Evolutionary conservation across 2,888 invertebrate genomes (phyloP), one percentile per base, ranked within the genome.

Genomic region (Hemicrepidius hirtus): DNA sequence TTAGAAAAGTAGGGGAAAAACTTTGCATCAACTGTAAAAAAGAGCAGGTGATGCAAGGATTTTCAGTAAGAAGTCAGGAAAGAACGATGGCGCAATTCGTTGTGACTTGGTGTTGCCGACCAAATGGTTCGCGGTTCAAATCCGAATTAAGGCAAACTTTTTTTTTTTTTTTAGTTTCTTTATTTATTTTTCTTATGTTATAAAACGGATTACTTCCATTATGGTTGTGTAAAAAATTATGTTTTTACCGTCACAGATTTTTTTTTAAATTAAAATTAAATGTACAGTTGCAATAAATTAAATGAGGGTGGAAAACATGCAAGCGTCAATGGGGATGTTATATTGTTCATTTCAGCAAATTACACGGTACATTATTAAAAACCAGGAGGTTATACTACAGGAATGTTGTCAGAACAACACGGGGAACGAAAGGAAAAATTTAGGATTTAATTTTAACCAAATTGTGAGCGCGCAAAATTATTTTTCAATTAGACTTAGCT

Each of bases 331-430:
- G 53, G 28, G 53, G 53, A 20, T 13, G 28, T 28, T 53, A 53
- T 28, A 28, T 53, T 24, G 53, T 32, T n/a, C 53, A 53, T 53
- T 53, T 53, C 13, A 28, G n/a, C 21, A 24, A 53, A 53, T 53
- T 24, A 28, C 24, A 6, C 32, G 10, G 7, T 28, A 28, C 20
- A 53, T 53, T 53, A 53, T 28, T 53, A 28, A 53, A 53, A 53
- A 28, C 53, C 53, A 49, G 20, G 21, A 21, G 12, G 20, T 13
- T 20, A 20, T 21, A 9, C 21, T 9, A n/a, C n/a, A n/a, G n/a
- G n/a, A 49, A 9, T 21, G 44, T 18, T 44, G 44, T 18, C 16
- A 44, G 18, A 6, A 41, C 13, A 41, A 41, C 16, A 41, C 13
- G 18, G 18, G 44, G 7, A 44, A 16, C 16, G 44, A 13, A 44